These are phyloP conservation scores for Calyptommatus sinebrachiatus DNA, from an alignment of 2,113 vertebrate species.

Conservation along the genomic window DNA sequence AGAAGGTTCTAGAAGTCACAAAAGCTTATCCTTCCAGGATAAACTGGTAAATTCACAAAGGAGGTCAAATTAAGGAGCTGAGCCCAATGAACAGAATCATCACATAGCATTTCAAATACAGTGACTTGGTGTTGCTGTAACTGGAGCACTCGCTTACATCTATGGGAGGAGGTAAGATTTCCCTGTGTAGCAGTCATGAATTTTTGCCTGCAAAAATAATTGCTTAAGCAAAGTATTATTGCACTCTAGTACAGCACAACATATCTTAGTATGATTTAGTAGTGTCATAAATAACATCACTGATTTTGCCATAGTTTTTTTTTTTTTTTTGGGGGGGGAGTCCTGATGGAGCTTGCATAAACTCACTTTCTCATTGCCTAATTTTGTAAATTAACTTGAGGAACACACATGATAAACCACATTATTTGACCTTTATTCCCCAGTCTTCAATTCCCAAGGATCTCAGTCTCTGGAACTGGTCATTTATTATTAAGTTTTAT, in stretches of 20 bases:
- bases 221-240: conserved; percentile 23
- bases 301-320: neutral
- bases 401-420: neutral
- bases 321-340: fast-evolving
- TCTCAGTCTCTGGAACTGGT: neutral
- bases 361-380: neutral
- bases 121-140: neutral
- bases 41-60: neutral
- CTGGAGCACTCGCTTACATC: conserved; percentile 17
- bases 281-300: conserved; percentile 28
- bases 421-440: neutral
- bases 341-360: neutral
- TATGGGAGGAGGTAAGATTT: neutral
- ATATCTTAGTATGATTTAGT: conserved; percentile 23
- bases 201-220: conserved; percentile 12
- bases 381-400: neutral
- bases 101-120: neutral
- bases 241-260: conserved; percentile 18
- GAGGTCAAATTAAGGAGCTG: conserved; percentile 12
- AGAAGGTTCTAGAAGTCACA: too few species aligned
- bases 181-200: neutral
- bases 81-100: conserved; percentile 1
- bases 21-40: too few species aligned
- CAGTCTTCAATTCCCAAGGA: neutral
- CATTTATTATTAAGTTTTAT: neutral